Conservation (phyloP, 2,888 invertebrate species). For the Lasiommata megera region DNA sequence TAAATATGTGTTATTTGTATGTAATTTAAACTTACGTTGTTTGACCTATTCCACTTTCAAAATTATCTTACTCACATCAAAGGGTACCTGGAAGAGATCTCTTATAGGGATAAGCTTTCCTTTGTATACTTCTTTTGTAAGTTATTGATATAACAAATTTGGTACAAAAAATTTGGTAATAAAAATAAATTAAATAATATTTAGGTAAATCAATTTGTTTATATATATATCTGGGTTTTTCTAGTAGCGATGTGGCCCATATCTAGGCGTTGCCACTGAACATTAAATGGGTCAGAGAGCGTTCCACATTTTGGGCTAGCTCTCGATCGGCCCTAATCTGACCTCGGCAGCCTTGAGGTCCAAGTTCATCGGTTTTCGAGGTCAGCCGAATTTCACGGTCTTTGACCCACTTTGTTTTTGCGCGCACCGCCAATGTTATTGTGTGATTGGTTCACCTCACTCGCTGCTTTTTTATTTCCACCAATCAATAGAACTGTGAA, state of each 20-base stretch:
- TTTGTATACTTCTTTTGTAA: too few relatives aligned
- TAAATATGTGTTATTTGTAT: too few relatives aligned
- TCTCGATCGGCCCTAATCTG: slow-evolving; percentile 59
- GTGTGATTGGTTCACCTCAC: slow-evolving; percentile 9
- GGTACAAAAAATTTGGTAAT: too few relatives aligned
- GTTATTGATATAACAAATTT: too few relatives aligned
- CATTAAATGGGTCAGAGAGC: slow-evolving; percentile 58
- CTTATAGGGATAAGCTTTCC: too few relatives aligned
- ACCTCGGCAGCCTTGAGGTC: slow-evolving; percentile 61
- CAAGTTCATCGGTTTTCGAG: slow-evolving; percentile 47
- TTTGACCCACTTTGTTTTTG: slow-evolving; percentile 26
- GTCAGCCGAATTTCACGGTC: slow-evolving; percentile 41
- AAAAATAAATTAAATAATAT: too few relatives aligned
- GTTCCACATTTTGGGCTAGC: slow-evolving; percentile 63
- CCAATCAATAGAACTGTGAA: too few relatives aligned
- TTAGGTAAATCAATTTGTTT: too few relatives aligned
- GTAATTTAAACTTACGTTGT: too few relatives aligned
- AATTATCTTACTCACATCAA: too few relatives aligned
- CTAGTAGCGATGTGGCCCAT: slow-evolving; percentile 31
- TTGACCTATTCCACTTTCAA: too few relatives aligned
- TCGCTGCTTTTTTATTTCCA: neutral
- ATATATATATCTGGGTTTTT: slow-evolving; percentile 20
- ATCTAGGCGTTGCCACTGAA: slow-evolving; percentile 47
- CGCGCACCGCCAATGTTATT: slow-evolving; percentile 6
- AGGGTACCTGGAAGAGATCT: too few relatives aligned